Base-by-base conservation (phyloP, 2,888 invertebrate species). In the Amiota minor region DNA sequence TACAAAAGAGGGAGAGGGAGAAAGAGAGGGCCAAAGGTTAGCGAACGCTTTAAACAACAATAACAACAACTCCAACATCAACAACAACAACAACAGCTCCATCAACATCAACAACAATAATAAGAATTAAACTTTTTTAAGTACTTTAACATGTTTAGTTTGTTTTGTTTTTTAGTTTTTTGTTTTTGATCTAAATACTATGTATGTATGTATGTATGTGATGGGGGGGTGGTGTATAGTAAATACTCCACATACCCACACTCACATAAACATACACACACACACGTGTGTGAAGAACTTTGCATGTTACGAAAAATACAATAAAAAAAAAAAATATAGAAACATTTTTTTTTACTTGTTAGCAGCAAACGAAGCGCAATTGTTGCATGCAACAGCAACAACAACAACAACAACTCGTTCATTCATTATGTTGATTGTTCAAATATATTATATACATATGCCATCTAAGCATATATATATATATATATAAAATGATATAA, bases 81-180 rank as follows among this genome's bases (percentile, higher is more conserved):
- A 49, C 49, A 49, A 49, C 12, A 49, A 49, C 12, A 49, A 49
- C 12, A 49, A 49, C 49, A 56, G 18, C 55, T 16, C 9, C 55
- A 56, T 10, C 56, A 56, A 59, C 59, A 59, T 18, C n/a, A 56
- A 59, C 59, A 59, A 59, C 59, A 59, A 59, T 9, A 20, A 59
- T 20, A 18, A 16, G 59, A 20, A 20, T 16, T 9, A 59, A 59
- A 59, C 9, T 16, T 59, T 59, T 53, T 59, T 18, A 59, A 59
- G 59, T 18, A 59, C 59, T 59, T 59, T n/a, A 18, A 4, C 18
- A 11, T 20, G 11, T 59, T 59, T 35, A 35, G 3, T 2, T 23
- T 1, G 1, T 23, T 23, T 23, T 3, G 1, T 35, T 35, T 35
- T 35, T 35, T 23, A 23, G 3, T 23, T 23, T 23, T 35, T 2